Evolutionary conservation across 92 coral and sea anemone species (phyloP).

Genomic region (Zoanthus gigantus): DNA sequence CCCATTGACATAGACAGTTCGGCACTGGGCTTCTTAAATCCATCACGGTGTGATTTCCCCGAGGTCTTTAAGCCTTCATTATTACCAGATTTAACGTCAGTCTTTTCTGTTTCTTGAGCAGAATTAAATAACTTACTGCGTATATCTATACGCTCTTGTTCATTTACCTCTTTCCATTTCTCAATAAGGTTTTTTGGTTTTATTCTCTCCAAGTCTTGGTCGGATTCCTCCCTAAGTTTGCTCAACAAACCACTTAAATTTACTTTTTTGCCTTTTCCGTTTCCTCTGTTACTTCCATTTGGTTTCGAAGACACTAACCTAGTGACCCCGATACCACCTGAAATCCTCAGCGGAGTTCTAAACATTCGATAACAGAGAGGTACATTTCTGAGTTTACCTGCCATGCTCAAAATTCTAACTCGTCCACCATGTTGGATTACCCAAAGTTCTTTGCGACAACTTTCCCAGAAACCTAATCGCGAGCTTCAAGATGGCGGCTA

Average conservation of each 20-base stretch:
- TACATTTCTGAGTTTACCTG: slow-evolving; percentile 34
- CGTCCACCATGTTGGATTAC: slow-evolving; percentile 83
- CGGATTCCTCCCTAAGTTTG: slow-evolving; percentile 30
- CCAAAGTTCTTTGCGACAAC: slow-evolving; percentile 53
- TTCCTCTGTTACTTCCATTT: slow-evolving; percentile 14
- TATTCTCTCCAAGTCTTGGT: neutral
- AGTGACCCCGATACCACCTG: neutral
- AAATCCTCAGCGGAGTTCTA: neutral
- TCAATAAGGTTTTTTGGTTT: slow-evolving; percentile 33
- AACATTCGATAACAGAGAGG: slow-evolving; percentile 9
- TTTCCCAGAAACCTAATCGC: slow-evolving; percentile 65
- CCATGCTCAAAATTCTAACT: slow-evolving; percentile 13
- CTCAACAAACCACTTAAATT: slow-evolving; percentile 17
- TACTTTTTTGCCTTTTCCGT: slow-evolving; percentile 4
- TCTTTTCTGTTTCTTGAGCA: slow-evolving; percentile 13
- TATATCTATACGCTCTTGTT: slow-evolving; percentile 36
- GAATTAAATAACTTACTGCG: slow-evolving; percentile 26
- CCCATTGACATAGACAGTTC: neutral
- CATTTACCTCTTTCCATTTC: slow-evolving; percentile 37
- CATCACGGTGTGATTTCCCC: neutral
- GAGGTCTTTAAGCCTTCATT: neutral
- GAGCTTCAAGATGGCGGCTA: neutral
- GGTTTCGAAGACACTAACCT: slow-evolving; percentile 24
- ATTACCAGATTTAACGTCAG: neutral
- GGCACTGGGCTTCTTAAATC: slow-evolving; percentile 34